Evolutionary conservation across 2,888 invertebrate genomes (phyloP).

Genomic region (Cataglyphis cursor): DNA sequence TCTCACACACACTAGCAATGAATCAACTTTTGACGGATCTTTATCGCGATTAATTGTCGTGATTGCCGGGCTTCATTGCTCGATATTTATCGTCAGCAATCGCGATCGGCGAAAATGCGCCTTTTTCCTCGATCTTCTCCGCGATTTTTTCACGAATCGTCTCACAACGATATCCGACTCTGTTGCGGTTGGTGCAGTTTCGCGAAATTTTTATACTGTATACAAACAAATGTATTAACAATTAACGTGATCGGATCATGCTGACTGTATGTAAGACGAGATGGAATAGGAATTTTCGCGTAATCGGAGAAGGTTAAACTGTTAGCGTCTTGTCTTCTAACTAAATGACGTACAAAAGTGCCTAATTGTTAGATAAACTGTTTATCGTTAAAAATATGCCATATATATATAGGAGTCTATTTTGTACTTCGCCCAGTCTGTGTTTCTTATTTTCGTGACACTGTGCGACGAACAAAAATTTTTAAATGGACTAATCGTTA

Average conservation of each 20-base stretch:
- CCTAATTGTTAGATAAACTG: conserved; percentile 1
- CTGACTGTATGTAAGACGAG: neutral
- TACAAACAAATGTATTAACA: neutral
- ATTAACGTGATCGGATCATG: neutral
- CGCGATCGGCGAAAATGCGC: neutral
- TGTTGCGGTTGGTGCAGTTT: neutral
- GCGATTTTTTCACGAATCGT: neutral
- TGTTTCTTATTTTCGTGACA: neutral
- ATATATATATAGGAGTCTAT: neutral
- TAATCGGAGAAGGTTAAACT: conserved; percentile 1
- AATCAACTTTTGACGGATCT: conserved; percentile 7
- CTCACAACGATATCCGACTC: neutral
- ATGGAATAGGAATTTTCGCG: neutral
- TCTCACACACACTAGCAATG: neutral
- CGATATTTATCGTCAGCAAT: conserved; percentile 44
- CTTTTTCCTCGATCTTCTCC: neutral
- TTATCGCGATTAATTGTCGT: conserved; percentile 50
- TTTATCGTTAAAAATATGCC: neutral
- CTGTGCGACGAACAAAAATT: neutral
- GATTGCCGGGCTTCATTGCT: conserved; percentile 7
- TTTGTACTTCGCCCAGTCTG: neutral
- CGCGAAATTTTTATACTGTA: neutral
- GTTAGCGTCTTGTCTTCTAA: neutral
- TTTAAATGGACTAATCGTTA: neutral
- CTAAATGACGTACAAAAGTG: conserved; percentile 6